phyloP scores from a whole-genome alignment of 2,888 invertebrate species.

The Dryobotodes eremita region DNA sequence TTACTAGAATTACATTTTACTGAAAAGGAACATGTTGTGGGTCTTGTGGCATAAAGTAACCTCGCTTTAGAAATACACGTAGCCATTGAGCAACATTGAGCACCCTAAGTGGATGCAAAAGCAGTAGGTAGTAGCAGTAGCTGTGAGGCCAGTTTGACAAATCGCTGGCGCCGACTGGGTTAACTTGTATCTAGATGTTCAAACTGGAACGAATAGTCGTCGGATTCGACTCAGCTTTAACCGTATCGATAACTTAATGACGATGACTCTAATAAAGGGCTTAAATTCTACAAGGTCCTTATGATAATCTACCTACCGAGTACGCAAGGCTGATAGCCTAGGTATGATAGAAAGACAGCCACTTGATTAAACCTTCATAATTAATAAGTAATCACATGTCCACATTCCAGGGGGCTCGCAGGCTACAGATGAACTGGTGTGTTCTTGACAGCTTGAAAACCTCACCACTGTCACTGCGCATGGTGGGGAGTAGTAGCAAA shows the following conservation, averaged over 20 bases:
- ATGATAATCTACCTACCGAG: not conserved
- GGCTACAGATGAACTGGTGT: constrained; percentile 69
- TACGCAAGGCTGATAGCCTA: constrained; percentile 15
- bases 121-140: too few relatives aligned
- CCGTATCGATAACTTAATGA: not conserved
- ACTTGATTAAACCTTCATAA: constrained; percentile 59
- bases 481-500: constrained; percentile 75
- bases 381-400: constrained; percentile 60
- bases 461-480: constrained; percentile 76
- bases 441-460: constrained; percentile 73
- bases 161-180: not conserved
- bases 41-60: not conserved
- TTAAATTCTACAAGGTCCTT: not conserved
- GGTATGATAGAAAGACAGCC: constrained; percentile 23
- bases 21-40: not conserved
- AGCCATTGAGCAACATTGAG: not conserved
- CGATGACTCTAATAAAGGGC: not conserved
- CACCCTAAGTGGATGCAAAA: not conserved
- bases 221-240: not conserved
- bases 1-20: too few relatives aligned
- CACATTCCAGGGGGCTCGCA: constrained; percentile 54
- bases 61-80: not conserved
- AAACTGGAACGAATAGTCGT: not conserved
- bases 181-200: not conserved
- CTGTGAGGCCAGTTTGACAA: not conserved